A percentile compares a stretch with the other conserved stretches of the same genome.
Conservation (phyloP, 1,140 invertebrate genomes). For the Sminthurides bifidus region DNA sequence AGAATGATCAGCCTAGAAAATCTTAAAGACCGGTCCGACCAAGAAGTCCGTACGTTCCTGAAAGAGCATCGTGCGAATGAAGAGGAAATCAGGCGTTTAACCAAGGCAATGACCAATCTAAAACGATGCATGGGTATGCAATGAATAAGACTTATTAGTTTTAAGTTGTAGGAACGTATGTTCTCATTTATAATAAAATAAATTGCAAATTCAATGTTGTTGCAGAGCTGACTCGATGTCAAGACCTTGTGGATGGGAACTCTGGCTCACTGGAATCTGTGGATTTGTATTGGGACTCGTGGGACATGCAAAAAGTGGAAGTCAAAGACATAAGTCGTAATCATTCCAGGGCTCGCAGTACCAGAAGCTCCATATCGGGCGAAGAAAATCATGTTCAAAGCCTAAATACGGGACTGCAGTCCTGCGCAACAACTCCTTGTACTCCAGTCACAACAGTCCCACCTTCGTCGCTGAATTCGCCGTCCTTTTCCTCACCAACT, state of each 20-base stretch:
- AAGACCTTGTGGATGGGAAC: conserved; percentile 40
- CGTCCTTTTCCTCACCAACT: conserved; percentile 18
- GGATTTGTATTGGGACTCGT: conserved; percentile 80
- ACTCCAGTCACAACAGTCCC: conserved; percentile 31
- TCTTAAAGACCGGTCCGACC: conserved; percentile 68
- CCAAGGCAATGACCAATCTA: conserved; percentile 69
- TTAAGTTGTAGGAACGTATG: too few relatives aligned
- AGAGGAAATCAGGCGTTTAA: conserved; percentile 66
- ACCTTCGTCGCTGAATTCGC: conserved; percentile 29
- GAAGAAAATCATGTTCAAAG: conserved; percentile 45
- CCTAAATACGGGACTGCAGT: conserved; percentile 5
- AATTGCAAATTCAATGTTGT: too few relatives aligned
- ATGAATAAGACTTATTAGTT: too few relatives aligned
- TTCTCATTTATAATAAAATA: too few relatives aligned
- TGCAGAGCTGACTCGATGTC: conserved; percentile 46
- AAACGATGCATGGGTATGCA: conserved; percentile 63
- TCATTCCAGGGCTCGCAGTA: conserved; percentile 45
- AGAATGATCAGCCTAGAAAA: conserved; percentile 59
- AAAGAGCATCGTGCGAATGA: conserved; percentile 51
- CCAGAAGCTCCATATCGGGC: conserved; percentile 46
- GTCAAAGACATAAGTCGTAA: conserved; percentile 36
- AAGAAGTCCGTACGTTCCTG: conserved; percentile 62
- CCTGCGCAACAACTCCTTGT: conserved; percentile 24
- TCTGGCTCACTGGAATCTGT: conserved; percentile 13
- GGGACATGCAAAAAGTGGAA: conserved; percentile 49